Conservation (phyloP, 2,797 vertebrate species). For the Hydrocynus forskahlii region DNA sequence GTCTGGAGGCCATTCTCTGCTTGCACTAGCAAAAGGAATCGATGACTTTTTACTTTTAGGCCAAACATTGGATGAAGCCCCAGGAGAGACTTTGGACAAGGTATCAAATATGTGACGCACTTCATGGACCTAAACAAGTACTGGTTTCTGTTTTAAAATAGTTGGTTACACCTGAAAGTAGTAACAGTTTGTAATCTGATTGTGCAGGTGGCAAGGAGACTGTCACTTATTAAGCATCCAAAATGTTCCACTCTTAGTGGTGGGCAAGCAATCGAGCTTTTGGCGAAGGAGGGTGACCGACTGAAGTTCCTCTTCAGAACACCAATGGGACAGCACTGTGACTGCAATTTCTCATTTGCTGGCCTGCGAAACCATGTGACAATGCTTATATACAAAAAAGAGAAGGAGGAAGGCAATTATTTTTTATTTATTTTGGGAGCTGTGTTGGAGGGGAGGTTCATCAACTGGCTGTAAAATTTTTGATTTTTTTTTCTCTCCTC, state of each 20-base stretch:
- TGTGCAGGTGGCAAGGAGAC: slow-evolving; percentile 87
- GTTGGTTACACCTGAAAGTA: no score
- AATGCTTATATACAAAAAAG: slow-evolving; percentile 78
- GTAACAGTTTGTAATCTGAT: slow-evolving; percentile 18
- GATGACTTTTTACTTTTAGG: slow-evolving; percentile 93
- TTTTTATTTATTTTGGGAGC: background rate
- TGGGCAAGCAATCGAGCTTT: slow-evolving; percentile 88
- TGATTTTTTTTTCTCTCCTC: slow-evolving; percentile 25
- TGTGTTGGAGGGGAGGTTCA: background rate
- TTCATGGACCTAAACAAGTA: background rate
- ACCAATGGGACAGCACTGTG: slow-evolving; percentile 81
- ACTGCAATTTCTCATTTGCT: slow-evolving; percentile 93
- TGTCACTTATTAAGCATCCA: slow-evolving; percentile 84
- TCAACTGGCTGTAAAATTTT: background rate
- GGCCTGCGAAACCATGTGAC: slow-evolving; percentile 81
- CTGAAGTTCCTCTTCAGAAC: slow-evolving; percentile 71
- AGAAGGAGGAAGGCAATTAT: slow-evolving; percentile 87
- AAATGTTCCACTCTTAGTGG: slow-evolving; percentile 86
- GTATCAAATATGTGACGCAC: slow-evolving; percentile 65
- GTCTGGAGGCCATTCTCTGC: slow-evolving; percentile 92
- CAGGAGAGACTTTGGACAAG: slow-evolving; percentile 93
- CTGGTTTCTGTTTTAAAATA: background rate
- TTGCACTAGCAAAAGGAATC: slow-evolving; percentile 86
- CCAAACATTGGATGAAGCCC: slow-evolving; percentile 86
- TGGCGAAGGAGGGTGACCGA: slow-evolving; percentile 83